Conservation (phyloP, 2,797 vertebrate species). For the Octomys mimax region DNA sequence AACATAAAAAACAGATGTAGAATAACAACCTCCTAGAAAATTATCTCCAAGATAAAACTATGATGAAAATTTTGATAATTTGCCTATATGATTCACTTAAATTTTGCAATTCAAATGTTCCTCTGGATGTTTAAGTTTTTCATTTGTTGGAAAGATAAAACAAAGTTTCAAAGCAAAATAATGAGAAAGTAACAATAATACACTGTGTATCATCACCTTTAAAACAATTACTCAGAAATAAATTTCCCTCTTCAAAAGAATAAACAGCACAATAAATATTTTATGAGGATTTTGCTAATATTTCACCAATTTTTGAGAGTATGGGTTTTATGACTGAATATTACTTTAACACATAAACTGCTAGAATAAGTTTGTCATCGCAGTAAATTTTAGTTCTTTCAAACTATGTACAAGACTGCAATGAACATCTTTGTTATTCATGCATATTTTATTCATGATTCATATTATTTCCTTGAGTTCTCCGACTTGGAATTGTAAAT, state of each 20-base stretch:
- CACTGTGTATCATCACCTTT: background rate
- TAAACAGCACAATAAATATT: background rate
- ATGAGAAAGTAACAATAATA: background rate
- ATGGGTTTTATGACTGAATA: background rate
- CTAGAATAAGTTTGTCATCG: background rate
- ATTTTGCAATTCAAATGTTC: background rate
- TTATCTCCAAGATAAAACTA: background rate
- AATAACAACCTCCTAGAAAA: background rate
- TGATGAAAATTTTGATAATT: background rate
- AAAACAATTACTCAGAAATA: background rate
- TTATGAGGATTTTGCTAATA: conserved; percentile 11
- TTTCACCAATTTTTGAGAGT: background rate
- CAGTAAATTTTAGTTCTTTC: conserved; percentile 8
- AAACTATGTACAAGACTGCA: background rate
- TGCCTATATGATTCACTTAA: background rate
- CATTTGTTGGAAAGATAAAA: background rate
- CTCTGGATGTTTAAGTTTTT: background rate
- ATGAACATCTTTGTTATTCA: background rate
- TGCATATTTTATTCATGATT: background rate
- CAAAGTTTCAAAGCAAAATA: background rate
- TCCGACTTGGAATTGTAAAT: background rate
- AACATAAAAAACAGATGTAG: background rate
- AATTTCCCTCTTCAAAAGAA: background rate
- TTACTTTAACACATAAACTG: background rate
- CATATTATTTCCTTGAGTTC: background rate